Base-by-base conservation (phyloP, 2,797 vertebrate genomes). In the Epinephelus coioides region DNA sequence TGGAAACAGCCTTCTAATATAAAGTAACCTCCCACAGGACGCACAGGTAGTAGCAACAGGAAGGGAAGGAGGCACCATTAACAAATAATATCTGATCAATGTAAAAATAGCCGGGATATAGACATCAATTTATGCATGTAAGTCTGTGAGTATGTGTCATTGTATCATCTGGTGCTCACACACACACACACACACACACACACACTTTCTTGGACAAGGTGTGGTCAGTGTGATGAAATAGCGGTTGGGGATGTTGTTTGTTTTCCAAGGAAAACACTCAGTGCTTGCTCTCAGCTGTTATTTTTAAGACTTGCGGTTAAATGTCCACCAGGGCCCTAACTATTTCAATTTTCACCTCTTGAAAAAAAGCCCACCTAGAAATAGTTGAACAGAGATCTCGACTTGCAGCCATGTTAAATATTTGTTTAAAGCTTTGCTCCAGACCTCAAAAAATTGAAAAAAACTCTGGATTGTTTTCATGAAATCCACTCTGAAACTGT, bases 261-360 rank as follows among this genome's bases (percentile, higher is more conserved):
- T 95, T 94, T 90, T 93, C 93, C 93, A 94, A 94, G 88, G 82
- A 90, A 93, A 93, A 93, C 86, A 87, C 82, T 85, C 81, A 5
- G 60, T n/a, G 80, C 89, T 92, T 80, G 85, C 84, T 77, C 89
- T 81, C 79, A 72, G 87, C 78, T 91, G 89, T 93, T 94, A 91
- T 94, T 95, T 90, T 92, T 89, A 92, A 90, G 86, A 79, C 78
- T 82, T 92, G 90, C 55, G 91, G 91, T 85, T 78, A 73, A 87
- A 87, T 30, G 85, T 86, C 90, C 87, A 86, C 69, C 76, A 74
- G 76, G 77, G 74, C 82, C 76, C 70, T 61, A 84, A 88, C 85
- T 83, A 85, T 87, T 92, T 93, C 74, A 90, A 86, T 91, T 88
- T 92, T 89, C 86, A 92, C 89, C 86, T 76, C 79, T 54, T 85